Evolutionary conservation across 2,888 invertebrate genomes (phyloP).

Genomic region (Macrophya annulata): DNA sequence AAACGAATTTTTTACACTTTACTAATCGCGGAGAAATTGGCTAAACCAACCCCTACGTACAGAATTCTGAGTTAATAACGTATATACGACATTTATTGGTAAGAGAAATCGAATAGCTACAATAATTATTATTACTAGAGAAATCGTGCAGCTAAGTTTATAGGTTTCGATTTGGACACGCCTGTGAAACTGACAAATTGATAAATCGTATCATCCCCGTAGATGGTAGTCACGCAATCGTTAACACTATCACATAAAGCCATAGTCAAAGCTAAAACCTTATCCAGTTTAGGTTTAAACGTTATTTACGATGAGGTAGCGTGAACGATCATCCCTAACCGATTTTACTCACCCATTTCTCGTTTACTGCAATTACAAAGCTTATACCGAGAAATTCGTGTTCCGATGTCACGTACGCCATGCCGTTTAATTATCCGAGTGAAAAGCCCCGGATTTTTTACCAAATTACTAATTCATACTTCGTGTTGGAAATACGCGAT

Average conservation of each 20-base stretch:
- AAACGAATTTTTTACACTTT: background rate
- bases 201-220: slow-evolving; percentile 45
- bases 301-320: slow-evolving; percentile 52
- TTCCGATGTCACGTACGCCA: slow-evolving; percentile 32
- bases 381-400: slow-evolving; percentile 17
- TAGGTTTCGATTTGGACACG: slow-evolving; percentile 26
- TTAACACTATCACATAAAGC: slow-evolving; percentile 18
- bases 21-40: background rate
- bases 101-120: background rate
- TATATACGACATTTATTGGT: background rate
- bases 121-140: background rate
- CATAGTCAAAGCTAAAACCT: slow-evolving; percentile 22
- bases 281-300: slow-evolving; percentile 40
- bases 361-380: slow-evolving; percentile 22
- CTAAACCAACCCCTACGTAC: background rate
- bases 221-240: slow-evolving; percentile 42
- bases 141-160: slow-evolving; percentile 6
- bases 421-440: background rate
- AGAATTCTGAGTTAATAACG: background rate
- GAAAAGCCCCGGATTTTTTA: background rate
- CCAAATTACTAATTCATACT: background rate
- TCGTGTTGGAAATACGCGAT: background rate
- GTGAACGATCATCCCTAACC: slow-evolving; percentile 13
- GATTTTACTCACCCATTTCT: slow-evolving; percentile 36
- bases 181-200: slow-evolving; percentile 56